Base-by-base conservation (phyloP, 2,797 vertebrate genomes). In the Paedocypris micromegethes region DNA sequence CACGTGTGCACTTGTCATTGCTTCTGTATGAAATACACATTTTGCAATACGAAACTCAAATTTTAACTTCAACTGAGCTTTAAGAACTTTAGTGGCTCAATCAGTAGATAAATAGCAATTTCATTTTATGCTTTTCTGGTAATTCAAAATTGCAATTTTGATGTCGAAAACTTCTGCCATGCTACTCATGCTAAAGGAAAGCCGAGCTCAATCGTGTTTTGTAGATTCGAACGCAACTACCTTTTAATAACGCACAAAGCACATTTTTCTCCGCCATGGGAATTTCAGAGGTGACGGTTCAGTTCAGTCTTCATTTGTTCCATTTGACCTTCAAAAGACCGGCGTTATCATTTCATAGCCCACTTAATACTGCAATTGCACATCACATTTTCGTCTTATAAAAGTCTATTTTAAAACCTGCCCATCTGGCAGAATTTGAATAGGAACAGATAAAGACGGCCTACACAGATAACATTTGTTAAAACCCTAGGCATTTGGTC, bases 381-480 rank as follows among this genome's bases (percentile, higher is more conserved):
- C 82, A 83, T 74, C 74, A 80, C 68, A 76, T 78, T 72, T 79
- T 75, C 72, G 75, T 65, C 53, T 70, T 47, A 53, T 68, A 77
- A 80, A 79, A 74, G 72, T 76, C 75, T 53, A 75, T 86, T 82
- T 83, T 76, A 72, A 72, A 86, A 86, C 74, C 83, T 86, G 86
- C 85, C 81, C 80, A 77, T 64, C 39, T 78, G 78, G 82, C 82
- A 78, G 81, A 86, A 90, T 86, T 83, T 84, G 78, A 88, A 88
- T 85, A 81, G 78, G 69, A 64, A 77, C 67, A 79, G 87, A 89
- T 89, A 88, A 87, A 82, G 76, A 75, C 72, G 73, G 66, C 49
- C 54, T 57, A 75, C 56, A 70, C 61, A 82, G 82, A 83, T 78
- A 79, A 77, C 78, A 80, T 81, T 83, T 78, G 86, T 79, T 75